phyloP scores from a whole-genome alignment of 2,888 invertebrate species.

The Morpho deidamia region DNA sequence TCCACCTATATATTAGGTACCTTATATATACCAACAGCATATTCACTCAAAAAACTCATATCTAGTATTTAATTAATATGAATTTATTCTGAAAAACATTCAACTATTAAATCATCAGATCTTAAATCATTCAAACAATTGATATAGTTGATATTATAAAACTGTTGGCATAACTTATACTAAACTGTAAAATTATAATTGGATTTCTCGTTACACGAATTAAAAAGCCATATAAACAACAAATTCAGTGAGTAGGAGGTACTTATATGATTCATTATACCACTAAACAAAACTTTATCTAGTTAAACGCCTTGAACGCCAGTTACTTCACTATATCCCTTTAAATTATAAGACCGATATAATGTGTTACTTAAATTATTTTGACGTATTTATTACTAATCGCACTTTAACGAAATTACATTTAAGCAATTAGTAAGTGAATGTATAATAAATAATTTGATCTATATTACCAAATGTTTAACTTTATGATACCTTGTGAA shows the following conservation, averaged over 20 bases:
- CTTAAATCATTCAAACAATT: too few relatives aligned
- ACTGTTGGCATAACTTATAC: not conserved
- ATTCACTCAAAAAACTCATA: too few relatives aligned
- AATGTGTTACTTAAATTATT: slow-evolving; percentile 16
- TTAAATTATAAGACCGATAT: slow-evolving; percentile 9
- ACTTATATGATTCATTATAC: slow-evolving; percentile 1
- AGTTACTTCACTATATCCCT: slow-evolving; percentile 9
- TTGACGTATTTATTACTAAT: slow-evolving; percentile 19
- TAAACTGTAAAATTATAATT: not conserved
- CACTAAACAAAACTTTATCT: not conserved
- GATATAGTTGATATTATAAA: too few relatives aligned
- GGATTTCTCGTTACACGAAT: not conserved
- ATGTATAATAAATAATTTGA: slow-evolving; percentile 12
- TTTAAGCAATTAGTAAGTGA: slow-evolving; percentile 8
- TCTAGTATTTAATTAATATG: too few relatives aligned
- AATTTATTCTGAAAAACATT: too few relatives aligned
- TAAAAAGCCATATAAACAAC: not conserved
- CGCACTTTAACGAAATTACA: slow-evolving; percentile 11
- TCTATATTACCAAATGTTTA: slow-evolving; percentile 11
- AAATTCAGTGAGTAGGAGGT: not conserved
- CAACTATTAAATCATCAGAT: too few relatives aligned
- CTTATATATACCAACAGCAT: too few relatives aligned
- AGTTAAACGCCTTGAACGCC: slow-evolving; percentile 12
- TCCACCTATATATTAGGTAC: too few relatives aligned
- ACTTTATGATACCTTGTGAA: slow-evolving; percentile 11